These are phyloP conservation scores for Hassar affinis DNA, from an alignment of 2,113 vertebrate genomes.

Conservation along the genomic window DNA sequence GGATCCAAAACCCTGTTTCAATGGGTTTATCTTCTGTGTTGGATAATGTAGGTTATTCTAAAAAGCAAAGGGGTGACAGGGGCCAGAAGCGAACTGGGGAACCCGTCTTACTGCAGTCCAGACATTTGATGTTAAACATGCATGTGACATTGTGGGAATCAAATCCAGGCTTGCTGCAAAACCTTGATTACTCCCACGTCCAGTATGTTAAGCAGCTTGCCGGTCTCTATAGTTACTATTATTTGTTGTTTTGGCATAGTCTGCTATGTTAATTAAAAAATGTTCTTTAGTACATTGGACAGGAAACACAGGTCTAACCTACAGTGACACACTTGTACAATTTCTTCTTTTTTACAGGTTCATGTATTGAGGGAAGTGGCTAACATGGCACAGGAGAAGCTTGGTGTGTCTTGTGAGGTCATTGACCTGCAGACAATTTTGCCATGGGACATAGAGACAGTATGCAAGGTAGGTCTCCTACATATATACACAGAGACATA, in stretches of 20 bases:
- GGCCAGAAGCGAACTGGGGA: slow-evolving; percentile 4
- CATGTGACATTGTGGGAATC: slow-evolving; percentile 39
- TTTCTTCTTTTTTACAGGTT: slow-evolving; percentile 72
- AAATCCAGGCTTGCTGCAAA: slow-evolving; percentile 11
- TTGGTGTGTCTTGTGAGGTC: slow-evolving; percentile 94
- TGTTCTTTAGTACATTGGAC: neutral
- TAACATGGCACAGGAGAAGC: slow-evolving; percentile 91
- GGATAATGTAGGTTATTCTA: neutral
- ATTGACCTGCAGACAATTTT: slow-evolving; percentile 93
- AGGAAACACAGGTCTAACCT: neutral
- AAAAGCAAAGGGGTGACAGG: slow-evolving; percentile 10
- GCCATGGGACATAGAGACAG: slow-evolving; percentile 91
- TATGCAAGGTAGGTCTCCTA: slow-evolving; percentile 84
- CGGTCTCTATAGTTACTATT: neutral
- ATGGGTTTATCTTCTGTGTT: slow-evolving; percentile 58
- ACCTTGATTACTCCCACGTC: slow-evolving; percentile 40
- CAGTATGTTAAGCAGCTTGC: neutral
- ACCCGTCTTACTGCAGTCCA: slow-evolving; percentile 49
- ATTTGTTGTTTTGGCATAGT: neutral
- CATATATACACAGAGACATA: neutral
- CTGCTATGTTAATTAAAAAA: neutral
- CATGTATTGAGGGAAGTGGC: slow-evolving; percentile 94
- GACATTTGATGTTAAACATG: slow-evolving; percentile 28
- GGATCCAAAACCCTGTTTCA: slow-evolving; percentile 54
- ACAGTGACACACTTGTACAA: neutral